Evolutionary conservation across 2,113 vertebrate genomes (phyloP).

Genomic region (Pontoporia blainvillei): DNA sequence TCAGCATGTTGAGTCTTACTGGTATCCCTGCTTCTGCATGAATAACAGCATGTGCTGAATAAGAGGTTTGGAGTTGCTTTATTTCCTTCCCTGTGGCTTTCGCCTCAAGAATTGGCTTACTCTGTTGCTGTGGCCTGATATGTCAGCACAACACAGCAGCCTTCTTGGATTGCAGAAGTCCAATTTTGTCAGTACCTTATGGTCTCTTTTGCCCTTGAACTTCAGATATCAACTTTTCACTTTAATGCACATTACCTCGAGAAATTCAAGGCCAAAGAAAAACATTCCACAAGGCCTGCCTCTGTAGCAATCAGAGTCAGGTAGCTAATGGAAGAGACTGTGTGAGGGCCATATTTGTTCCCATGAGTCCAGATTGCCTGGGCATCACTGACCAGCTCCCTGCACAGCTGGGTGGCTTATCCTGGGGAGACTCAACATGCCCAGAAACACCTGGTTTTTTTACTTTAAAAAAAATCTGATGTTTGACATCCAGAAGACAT

Average conservation of each 20-base stretch:
- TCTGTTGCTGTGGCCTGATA: conserved; percentile 46
- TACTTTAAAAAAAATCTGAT: background rate
- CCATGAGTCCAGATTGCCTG: background rate
- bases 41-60: conserved; percentile 62
- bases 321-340: background rate
- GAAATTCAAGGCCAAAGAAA: conserved; percentile 33
- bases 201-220: conserved; percentile 63
- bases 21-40: background rate
- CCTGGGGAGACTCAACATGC: background rate
- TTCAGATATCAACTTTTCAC: conserved; percentile 43
- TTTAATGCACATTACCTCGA: background rate
- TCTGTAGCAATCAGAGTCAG: background rate
- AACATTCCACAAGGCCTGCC: background rate
- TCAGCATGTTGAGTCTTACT: conserved; percentile 44
- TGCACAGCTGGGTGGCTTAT: background rate
- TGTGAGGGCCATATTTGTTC: background rate
- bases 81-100: conserved; percentile 63
- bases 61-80: conserved; percentile 53
- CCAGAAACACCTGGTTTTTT: background rate
- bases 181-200: conserved; percentile 31
- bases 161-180: conserved; percentile 52
- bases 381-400: background rate
- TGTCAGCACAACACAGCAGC: background rate
- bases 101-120: conserved; percentile 37
- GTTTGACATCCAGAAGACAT: background rate